These are phyloP conservation scores for Seriola aureovittata DNA, from an alignment of 2,113 vertebrate species.

Conservation along the genomic window DNA sequence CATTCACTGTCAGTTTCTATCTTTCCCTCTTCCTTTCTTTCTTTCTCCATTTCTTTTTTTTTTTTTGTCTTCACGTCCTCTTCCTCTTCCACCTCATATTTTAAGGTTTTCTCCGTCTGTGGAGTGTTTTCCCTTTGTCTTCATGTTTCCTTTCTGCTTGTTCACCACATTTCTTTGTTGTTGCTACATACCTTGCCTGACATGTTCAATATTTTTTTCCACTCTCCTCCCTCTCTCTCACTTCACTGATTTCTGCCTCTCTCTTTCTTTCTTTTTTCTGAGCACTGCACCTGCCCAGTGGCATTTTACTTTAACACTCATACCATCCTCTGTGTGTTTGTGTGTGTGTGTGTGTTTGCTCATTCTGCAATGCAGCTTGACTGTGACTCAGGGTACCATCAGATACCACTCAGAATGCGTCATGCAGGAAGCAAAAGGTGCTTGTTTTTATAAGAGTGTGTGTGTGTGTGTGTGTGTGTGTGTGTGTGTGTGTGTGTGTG, in stretches of 20 bases:
- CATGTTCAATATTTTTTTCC: conserved; percentile 58
- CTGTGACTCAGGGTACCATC: conserved; percentile 78
- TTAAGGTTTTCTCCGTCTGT: conserved; percentile 13
- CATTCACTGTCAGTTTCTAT: background rate
- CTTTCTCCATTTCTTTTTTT: background rate
- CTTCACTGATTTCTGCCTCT: conserved; percentile 45
- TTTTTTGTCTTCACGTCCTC: background rate
- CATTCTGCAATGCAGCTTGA: conserved; percentile 74
- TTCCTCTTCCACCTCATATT: conserved; percentile 4
- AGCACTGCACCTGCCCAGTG: conserved; percentile 69
- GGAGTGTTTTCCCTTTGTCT: conserved; percentile 17
- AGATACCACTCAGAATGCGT: conserved; percentile 78
- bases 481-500: conserved; percentile 22
- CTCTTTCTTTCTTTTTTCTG: conserved; percentile 37
- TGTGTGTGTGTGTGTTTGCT: conserved; percentile 47
- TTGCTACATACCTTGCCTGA: conserved; percentile 50
- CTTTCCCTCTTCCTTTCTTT: background rate
- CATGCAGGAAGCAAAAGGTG: conserved; percentile 74
- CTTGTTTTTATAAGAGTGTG: conserved; percentile 61
- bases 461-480: conserved; percentile 15
- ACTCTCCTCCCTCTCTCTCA: conserved; percentile 2
- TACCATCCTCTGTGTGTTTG: background rate
- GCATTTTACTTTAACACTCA: conserved; percentile 59
- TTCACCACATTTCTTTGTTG: conserved; percentile 64
- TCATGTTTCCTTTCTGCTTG: conserved; percentile 44